These are phyloP conservation scores for Amblyteles armatorius DNA, from an alignment of 2,888 invertebrate genomes.

Conservation along the genomic window DNA sequence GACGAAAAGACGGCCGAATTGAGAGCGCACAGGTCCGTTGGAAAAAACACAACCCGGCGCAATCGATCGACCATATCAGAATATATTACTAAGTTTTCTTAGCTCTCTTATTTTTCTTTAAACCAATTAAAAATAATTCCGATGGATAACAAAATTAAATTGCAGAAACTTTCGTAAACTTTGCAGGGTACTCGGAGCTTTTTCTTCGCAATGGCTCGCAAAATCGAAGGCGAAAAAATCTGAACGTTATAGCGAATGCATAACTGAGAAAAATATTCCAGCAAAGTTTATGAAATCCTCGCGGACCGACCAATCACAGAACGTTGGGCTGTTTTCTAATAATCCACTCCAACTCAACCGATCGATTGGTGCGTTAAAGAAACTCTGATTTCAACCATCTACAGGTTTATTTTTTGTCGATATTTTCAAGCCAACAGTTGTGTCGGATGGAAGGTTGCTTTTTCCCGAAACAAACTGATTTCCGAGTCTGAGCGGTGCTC, in stretches of 20 bases:
- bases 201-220: background rate
- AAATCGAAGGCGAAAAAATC: background rate
- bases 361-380: too few species aligned
- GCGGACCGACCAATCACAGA: too few species aligned
- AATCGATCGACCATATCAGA: conserved; percentile 78
- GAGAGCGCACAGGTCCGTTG: conserved; percentile 61
- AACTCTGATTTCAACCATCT: too few species aligned
- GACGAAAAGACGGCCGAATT: conserved; percentile 76
- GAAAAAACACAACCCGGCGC: conserved; percentile 71
- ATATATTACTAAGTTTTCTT: conserved; percentile 73
- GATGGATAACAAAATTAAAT: background rate
- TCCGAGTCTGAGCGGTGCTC: too few species aligned
- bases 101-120: conserved; percentile 1
- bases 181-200: background rate
- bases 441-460: too few species aligned
- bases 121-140: background rate
- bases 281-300: conserved; percentile 10
- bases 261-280: conserved; percentile 18
- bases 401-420: too few species aligned
- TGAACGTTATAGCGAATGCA: conserved; percentile 18
- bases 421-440: background rate
- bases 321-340: too few species aligned
- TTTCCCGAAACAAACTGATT: too few species aligned
- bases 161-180: background rate
- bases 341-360: too few species aligned